phyloP scores from a whole-genome alignment of 2,797 vertebrate genomes.

The Enteromius treurensis region DNA sequence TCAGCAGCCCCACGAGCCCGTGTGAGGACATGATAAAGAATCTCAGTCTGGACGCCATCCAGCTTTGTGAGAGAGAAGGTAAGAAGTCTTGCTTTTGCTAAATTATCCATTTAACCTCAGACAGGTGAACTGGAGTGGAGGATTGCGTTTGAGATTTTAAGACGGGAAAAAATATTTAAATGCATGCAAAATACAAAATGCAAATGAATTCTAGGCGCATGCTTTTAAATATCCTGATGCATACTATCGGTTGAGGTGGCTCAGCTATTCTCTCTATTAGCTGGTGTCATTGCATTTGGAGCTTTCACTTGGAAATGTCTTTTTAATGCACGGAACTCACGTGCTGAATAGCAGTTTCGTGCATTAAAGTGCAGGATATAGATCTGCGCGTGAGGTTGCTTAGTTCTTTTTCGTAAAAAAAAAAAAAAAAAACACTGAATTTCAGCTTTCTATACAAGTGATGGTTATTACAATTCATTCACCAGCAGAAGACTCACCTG shows the following conservation, averaged over 20 bases:
- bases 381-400: background rate
- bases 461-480: background rate
- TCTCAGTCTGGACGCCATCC: conserved; percentile 86
- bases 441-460: background rate
- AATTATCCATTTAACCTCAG: background rate
- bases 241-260: background rate
- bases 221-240: background rate
- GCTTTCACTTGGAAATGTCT: background rate
- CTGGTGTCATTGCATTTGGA: background rate
- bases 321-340: background rate
- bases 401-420: background rate
- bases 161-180: conserved; percentile 8
- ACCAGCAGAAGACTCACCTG: background rate
- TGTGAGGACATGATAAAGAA: conserved; percentile 89
- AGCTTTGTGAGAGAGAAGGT: conserved; percentile 89
- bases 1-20: conserved; percentile 85
- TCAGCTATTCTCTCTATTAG: background rate
- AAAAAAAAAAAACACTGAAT: background rate
- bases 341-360: background rate
- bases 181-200: conserved; percentile 20
- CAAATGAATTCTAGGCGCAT: background rate
- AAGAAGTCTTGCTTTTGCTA: conserved; percentile 51
- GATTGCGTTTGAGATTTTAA: background rate
- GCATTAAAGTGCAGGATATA: background rate
- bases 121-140: background rate